Conservation (phyloP, 64 coral and sea anemone species). For the Pachyseris speciosa region DNA sequence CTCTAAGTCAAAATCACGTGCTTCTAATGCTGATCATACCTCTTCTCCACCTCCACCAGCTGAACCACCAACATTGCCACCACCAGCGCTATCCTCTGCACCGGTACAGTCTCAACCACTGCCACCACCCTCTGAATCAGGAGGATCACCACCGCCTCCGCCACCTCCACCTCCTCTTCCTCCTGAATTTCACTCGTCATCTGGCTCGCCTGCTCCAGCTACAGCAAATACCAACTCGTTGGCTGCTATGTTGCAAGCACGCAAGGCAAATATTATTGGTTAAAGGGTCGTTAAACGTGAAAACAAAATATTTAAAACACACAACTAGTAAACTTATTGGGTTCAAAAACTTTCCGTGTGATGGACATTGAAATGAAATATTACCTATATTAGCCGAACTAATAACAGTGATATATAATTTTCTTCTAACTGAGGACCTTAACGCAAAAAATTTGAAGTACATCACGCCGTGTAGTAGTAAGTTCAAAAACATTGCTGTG, state of each 20-base stretch:
- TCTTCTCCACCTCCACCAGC: not conserved
- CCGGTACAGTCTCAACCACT: not conserved
- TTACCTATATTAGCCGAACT: too few relatives aligned
- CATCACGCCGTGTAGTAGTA: too few relatives aligned
- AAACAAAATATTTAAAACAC: too few relatives aligned
- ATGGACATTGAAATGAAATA: too few relatives aligned
- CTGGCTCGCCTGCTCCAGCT: not conserved
- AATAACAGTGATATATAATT: too few relatives aligned
- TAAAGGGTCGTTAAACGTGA: too few relatives aligned
- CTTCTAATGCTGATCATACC: not conserved
- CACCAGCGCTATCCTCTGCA: too few relatives aligned
- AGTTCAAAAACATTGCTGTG: too few relatives aligned
- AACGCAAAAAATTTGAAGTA: too few relatives aligned
- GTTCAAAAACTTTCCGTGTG: too few relatives aligned
- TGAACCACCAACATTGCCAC: not conserved
- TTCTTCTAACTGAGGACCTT: too few relatives aligned
- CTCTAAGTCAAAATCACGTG: not conserved
- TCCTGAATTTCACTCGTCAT: not conserved
- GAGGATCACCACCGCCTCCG: not conserved
- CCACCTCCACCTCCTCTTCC: not conserved
- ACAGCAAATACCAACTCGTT: not conserved
- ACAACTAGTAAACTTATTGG: too few relatives aligned
- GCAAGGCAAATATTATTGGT: not conserved
- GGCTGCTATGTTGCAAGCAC: not conserved
- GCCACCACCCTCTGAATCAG: not conserved